Base-by-base conservation (phyloP, 2,888 invertebrate species). In the Eupithecia centaureata region DNA sequence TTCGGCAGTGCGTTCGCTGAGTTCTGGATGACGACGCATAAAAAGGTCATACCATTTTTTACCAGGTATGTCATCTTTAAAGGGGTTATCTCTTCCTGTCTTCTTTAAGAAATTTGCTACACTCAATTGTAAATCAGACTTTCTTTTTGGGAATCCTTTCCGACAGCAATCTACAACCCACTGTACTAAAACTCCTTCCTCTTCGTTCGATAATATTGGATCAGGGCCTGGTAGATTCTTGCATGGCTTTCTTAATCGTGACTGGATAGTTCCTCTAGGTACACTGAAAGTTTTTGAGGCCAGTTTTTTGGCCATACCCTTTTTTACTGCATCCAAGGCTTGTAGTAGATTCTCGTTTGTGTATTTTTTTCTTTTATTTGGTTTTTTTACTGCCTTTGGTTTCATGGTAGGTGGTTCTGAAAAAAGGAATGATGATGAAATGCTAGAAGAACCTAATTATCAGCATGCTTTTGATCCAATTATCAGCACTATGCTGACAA, bases 1-100 rank as follows among this genome's bases (percentile, higher is more conserved):
- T 77, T 85, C 82, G 2, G 79, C 57, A 51, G 79, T 78, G 28
- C 79, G 66, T 22, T 68, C 58, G 30, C 61, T 35, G 22, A 78
- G 60, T 58, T 73, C 67, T 65, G 77, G 78, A 72, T 78, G 74
- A 25, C 76, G 67, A n/a, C 61, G 65, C 60, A 77, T 28, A 72
- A 77, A 78, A 28, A 76, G 65, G 15, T 74, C 52, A 54, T 67
- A 75, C 78, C 74, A 78, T 67, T 72, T 74, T 68, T 65, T 63
- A 18, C 74, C 75, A 38, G 47, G 47, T 22, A 47, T 47, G 47
- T 47, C 47, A 47, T 74, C 61, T 71, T 68, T 74, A 58, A 72
- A 69, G 25, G 54, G 47, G 22, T 42, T 61, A 13, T 35, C 25
- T 25, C 63, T 18, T 22, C 35, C 51, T 57, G 64, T 2, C 32